Base-by-base conservation (phyloP, 2,888 invertebrate species). In the Pseudanteris insignis region DNA sequence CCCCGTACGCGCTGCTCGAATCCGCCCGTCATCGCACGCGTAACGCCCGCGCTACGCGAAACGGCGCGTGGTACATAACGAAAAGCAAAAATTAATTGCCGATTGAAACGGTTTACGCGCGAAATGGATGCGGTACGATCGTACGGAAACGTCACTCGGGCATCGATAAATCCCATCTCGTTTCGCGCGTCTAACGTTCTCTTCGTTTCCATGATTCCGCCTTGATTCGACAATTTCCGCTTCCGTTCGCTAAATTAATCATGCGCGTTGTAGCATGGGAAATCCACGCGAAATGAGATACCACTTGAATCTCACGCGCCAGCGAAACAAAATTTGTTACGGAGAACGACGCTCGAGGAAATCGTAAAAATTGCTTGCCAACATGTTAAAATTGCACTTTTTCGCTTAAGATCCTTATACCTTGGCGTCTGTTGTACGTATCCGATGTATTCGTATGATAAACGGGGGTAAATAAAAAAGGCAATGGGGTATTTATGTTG, bases 221-320 rank as follows among this genome's bases (percentile, higher is more conserved):
- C 33, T 32, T 55, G 43, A 62, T 32, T 57, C 57, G 51, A 47
- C 57, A 57, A 62, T 62, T 62, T 62, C 62, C 62, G 62, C 51
- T 62, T 62, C 55, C 62, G 62, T 32, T 43, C 57, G 46, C 30
- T 62, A 62, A 57, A 57, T 62, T 51, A 62, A 62, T 57, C 55
- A 62, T 47, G 34, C 36, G 62, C 57, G 38, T 44, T 50, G 55
- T 40, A 51, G 55, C 54, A 36, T 38, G 54, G 50, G 61, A 61
- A 46, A 54, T 43, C 26, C 46, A 11, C 47, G 37, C 44, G 59
- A 57, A 36, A 29, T 34, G 13, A 24, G 44, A 30, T 48, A 37
- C 57, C 48, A n/a, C n/a, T n/a, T n/a, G 13, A 34, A 40, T 51
- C 50, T 58, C 48, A 12, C 29, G 34, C 37, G 28, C 37, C 41